Evolutionary conservation across 2,888 invertebrate species (phyloP), one percentile per base, ranked within the genome.

Genomic region (Brachycybe producta): DNA sequence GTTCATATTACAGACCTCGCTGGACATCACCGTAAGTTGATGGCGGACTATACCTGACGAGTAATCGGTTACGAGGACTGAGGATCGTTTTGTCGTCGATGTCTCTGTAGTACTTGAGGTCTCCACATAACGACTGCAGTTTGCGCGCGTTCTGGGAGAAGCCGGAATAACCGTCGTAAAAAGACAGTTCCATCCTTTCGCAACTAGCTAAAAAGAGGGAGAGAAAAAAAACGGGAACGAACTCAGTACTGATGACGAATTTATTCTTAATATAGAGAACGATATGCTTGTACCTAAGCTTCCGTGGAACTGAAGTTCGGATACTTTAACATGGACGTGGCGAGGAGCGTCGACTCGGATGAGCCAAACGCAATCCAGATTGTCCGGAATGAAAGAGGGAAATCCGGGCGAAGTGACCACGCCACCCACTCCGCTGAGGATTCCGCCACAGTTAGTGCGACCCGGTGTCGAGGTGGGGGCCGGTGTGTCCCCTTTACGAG

Each of bases 351-450:
- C 59, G 8, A 69, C 70, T 36, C 70, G 58, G 36, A 70, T 64
- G 24, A 70, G 57, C 70, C 70, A 70, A 35, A 65, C 61, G 58
- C 70, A 70, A 7, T 67, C 65, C 11, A 67, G 57, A 35, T 67
- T 64, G 23, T 59, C 61, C 0, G 67, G 65, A 52, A 66, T 68
- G 7, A 63, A 62, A 7, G 54, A 52, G 2, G 70, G 70, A 54
- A 62, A 70, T 1, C 67, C 68, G 4, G 70, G 70, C 19, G 66
- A 67, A 5, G 56, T 56, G 34, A 70, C 64, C n/a, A 63, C 60
- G 3, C 68, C 70, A 2, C 66, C 65, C 5, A 59, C 56, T 2
- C 65, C 64, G 34, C 56, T 57, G 26, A 60, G 56, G 4, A 59
- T 56, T 1, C 62, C 62, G 1, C 65, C 65, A 56, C 65, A 65